A percentile compares a stretch with the other conserved stretches of the same genome.
Evolutionary conservation across 2,113 vertebrate species (phyloP).

Genomic region (Nothobranchius furzeri): DNA sequence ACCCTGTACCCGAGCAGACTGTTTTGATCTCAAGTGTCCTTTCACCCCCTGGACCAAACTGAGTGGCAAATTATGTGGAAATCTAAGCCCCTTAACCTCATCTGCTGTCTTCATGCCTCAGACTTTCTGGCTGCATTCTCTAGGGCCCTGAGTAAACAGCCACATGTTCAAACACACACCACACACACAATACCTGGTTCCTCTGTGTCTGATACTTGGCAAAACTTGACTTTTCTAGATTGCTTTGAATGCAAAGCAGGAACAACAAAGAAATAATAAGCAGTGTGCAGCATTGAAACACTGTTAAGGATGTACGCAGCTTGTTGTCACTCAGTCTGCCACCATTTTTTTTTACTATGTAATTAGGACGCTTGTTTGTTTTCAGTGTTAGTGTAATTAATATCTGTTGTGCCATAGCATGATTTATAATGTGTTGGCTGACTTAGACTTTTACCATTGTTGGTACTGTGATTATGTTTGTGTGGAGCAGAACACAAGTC

Average conservation of each 20-base stretch:
- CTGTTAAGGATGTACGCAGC: background rate
- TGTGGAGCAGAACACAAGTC: background rate
- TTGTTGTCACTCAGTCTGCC: slow-evolving; percentile 5
- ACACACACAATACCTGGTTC: slow-evolving; percentile 26
- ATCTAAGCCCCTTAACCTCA: slow-evolving; percentile 61
- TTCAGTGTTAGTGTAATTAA: slow-evolving; percentile 38
- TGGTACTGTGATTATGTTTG: slow-evolving; percentile 31
- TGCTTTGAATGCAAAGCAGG: background rate
- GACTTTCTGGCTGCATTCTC: slow-evolving; percentile 67
- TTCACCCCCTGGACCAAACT: slow-evolving; percentile 43
- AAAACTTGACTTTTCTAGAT: slow-evolving; percentile 5
- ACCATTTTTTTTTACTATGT: slow-evolving; percentile 14
- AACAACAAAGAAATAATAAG: background rate
- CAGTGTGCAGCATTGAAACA: slow-evolving; percentile 4
- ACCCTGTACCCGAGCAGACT: slow-evolving; percentile 43
- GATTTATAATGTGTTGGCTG: slow-evolving; percentile 21
- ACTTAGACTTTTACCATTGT: slow-evolving; percentile 50
- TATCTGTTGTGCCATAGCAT: slow-evolving; percentile 37
- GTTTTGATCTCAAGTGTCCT: slow-evolving; percentile 41
- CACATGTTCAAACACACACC: slow-evolving; percentile 19
- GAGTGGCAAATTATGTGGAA: slow-evolving; percentile 55
- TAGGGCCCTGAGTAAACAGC: slow-evolving; percentile 57
- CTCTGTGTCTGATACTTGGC: slow-evolving; percentile 35
- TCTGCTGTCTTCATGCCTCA: slow-evolving; percentile 46
- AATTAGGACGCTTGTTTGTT: slow-evolving; percentile 39